Evolutionary conservation across 2,888 invertebrate species (phyloP).

Genomic region (Dendrolimus houi): DNA sequence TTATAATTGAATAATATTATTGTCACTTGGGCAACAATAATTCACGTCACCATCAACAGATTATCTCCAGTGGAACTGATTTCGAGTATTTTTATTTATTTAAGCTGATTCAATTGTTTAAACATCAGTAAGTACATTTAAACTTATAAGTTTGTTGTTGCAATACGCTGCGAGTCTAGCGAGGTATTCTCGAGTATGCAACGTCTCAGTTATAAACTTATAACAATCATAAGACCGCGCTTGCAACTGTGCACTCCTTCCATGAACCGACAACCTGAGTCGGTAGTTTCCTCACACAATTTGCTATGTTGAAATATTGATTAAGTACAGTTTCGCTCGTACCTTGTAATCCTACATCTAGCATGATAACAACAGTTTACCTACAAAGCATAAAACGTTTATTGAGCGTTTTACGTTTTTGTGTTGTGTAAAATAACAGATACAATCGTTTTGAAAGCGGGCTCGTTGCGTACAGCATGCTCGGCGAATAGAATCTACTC

Average conservation of each 20-base stretch:
- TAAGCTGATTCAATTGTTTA: too few species aligned
- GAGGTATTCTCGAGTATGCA: too few species aligned
- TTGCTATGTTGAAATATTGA: constrained; percentile 22
- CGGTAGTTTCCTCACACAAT: constrained; percentile 22
- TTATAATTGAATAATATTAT: too few species aligned
- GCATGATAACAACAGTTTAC: constrained; percentile 17
- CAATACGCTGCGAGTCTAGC: too few species aligned
- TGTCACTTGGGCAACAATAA: too few species aligned
- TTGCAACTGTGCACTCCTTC: constrained; percentile 2
- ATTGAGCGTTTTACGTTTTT: constrained; percentile 10
- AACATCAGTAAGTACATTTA: too few species aligned
- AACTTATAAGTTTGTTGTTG: too few species aligned
- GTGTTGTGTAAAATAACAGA: background rate
- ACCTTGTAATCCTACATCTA: constrained; percentile 14
- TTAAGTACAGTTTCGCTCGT: constrained; percentile 17
- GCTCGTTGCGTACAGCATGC: constrained; percentile 7
- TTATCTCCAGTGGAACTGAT: too few species aligned
- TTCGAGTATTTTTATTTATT: too few species aligned
- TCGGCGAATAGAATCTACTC: constrained; percentile 15
- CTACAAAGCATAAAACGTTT: constrained; percentile 8
- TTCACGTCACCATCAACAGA: too few species aligned
- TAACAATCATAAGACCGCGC: background rate
- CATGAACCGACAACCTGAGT: constrained; percentile 12
- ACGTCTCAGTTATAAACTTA: background rate
- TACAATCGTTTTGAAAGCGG: background rate